Base-by-base conservation (phyloP, 2,888 invertebrate species). In the Pyrgus malvae region DNA sequence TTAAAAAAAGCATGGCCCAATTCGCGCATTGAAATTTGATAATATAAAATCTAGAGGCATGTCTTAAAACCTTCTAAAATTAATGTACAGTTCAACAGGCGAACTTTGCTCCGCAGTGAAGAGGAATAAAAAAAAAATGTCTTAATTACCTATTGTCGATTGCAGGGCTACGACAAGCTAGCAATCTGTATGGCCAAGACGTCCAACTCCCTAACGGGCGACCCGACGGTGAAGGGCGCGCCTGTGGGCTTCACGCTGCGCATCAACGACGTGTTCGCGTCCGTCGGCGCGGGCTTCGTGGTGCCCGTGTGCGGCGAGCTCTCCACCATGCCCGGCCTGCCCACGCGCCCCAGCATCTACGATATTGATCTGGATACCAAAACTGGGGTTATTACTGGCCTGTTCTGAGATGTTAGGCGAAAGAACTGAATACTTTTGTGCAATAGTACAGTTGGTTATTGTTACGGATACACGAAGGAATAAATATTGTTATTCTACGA, bases 151-250 rank as follows among this genome's bases (percentile, higher is more conserved):
- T 21, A 5, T 7, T 1, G 2, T 21, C 1, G 11, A 38, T 45
- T 17, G 14, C 76, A 96, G 95, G 98, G 98, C 19, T 98, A 95
- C 80, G 93, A 93, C 63, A 93, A 95, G 50, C 89, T 99, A 59
- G 98, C 99, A 0, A 92, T 99, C 61, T 99, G 99, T 80, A 99
- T 99, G 98, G 98, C 99, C 0, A 99, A 99, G 90, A 99, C 99
- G 0, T 95, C 98, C 0, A 93, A 96, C 66, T 99, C 99, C 0
- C 83, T 99, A 38, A 97, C 98, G 0, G 97, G 97, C 51, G 96
- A 99, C 88, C 94, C 98, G 1, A 86, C 92, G 4, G 84, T 96
- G 51, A 99, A 99, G 83, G 99, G 99, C 19, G 98, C 98, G 0
- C 99, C 99, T 0, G 94, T 92, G 12, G 97, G 95, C 21, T 99